phyloP scores from a whole-genome alignment of 2,888 invertebrate species.

The Sphaeridia pumilis region DNA sequence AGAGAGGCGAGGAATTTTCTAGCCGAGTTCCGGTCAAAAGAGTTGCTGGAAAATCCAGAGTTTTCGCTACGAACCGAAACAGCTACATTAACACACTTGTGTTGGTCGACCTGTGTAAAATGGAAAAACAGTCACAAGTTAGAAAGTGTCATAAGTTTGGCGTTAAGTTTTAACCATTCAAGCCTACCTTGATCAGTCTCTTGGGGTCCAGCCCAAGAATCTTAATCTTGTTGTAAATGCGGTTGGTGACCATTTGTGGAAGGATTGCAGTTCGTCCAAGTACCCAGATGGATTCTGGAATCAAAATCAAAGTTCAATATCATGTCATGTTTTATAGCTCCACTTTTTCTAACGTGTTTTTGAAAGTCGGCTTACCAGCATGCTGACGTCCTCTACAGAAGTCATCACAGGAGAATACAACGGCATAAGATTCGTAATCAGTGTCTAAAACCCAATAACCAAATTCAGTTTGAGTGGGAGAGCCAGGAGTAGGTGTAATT shows the following conservation, averaged over 20 bases:
- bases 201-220: constrained; percentile 35
- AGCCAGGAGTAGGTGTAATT: constrained; percentile 29
- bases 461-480: constrained; percentile 27
- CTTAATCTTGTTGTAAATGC: constrained; percentile 35
- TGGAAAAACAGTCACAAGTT: too few species aligned
- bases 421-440: constrained; percentile 35
- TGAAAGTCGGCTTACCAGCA: constrained; percentile 23
- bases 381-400: constrained; percentile 35
- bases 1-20: constrained; percentile 34
- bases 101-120: constrained; percentile 34
- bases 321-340: too few species aligned
- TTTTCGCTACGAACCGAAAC: constrained; percentile 35
- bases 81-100: constrained; percentile 35
- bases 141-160: too few species aligned
- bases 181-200: constrained; percentile 28
- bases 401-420: constrained; percentile 36
- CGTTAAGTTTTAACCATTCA: too few species aligned
- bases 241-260: constrained; percentile 30
- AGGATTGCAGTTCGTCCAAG: constrained; percentile 35
- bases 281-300: constrained; percentile 34
- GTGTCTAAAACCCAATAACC: constrained; percentile 36
- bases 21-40: constrained; percentile 35
- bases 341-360: too few species aligned
- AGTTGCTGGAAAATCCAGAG: constrained; percentile 28
- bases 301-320: constrained; percentile 5